phyloP scores from a whole-genome alignment of 2,113 vertebrate genomes.

The Leuciscus idus region DNA sequence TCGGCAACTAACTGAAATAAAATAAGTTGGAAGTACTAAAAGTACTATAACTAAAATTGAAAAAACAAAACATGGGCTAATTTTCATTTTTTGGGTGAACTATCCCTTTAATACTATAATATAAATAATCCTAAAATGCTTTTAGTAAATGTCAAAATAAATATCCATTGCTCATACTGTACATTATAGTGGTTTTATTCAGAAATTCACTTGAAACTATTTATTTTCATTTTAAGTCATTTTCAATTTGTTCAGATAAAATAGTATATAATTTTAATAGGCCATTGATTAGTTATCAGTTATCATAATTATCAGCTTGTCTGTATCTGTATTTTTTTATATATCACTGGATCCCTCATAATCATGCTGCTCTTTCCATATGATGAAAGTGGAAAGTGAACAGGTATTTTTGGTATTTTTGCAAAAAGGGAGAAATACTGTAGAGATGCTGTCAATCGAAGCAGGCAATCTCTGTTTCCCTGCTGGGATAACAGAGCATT shows the following conservation, averaged over 20 bases:
- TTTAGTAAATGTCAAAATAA: neutral
- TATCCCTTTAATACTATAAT: neutral
- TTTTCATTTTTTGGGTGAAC: too few species aligned
- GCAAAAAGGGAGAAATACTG: neutral
- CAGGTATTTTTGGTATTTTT: neutral
- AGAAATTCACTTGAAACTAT: neutral
- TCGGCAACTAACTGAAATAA: neutral
- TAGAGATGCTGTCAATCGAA: constrained; percentile 9
- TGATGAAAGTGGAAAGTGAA: neutral
- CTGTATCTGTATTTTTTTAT: too few species aligned
- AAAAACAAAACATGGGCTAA: neutral
- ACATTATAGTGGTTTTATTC: neutral
- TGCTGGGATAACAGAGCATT: constrained; percentile 24
- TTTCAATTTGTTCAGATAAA: too few species aligned
- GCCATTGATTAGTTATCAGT: neutral
- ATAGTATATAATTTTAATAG: neutral
- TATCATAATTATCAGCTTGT: neutral
- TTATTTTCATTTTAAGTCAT: too few species aligned
- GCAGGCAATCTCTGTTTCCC: constrained; percentile 14
- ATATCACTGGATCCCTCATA: neutral
- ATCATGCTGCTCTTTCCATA: neutral
- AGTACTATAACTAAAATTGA: neutral
- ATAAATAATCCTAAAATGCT: neutral
- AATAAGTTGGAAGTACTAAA: neutral
- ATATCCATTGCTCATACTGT: neutral